Evolutionary conservation across 2,888 invertebrate species (phyloP).

Genomic region (Leucophenga maculata): DNA sequence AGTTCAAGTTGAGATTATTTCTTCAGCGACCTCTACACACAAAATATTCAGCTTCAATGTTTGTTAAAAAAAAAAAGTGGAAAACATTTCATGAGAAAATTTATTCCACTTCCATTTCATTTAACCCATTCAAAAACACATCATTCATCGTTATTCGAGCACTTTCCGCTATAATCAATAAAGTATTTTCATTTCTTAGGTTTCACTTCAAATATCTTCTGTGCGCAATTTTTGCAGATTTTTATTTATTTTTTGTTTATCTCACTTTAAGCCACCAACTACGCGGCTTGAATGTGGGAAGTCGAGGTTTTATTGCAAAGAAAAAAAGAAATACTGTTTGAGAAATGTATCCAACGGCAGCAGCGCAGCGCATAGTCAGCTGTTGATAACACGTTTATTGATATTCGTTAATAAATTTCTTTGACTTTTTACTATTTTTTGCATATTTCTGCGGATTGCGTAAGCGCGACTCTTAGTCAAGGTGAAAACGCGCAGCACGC

Average conservation of each 20-base stretch:
- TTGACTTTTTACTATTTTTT: background rate
- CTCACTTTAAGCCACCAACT: too few relatives aligned
- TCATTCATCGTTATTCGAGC: background rate
- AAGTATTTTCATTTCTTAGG: background rate
- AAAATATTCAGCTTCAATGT: background rate
- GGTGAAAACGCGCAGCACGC: slow-evolving; percentile 35
- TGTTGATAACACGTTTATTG: slow-evolving; percentile 10
- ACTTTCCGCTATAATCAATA: slow-evolving; percentile 14
- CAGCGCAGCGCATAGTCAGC: background rate
- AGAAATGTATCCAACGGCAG: background rate
- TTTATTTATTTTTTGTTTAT: too few relatives aligned
- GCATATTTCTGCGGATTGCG: slow-evolving; percentile 22
- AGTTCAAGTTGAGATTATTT: too few relatives aligned
- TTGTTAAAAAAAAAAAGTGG: too few relatives aligned
- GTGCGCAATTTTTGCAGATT: too few relatives aligned
- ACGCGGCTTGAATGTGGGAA: too few relatives aligned
- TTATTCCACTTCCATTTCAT: background rate
- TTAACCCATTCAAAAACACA: background rate
- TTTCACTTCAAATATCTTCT: too few relatives aligned
- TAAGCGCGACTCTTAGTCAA: slow-evolving; percentile 35
- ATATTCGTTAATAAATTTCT: slow-evolving; percentile 2
- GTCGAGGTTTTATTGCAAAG: too few relatives aligned
- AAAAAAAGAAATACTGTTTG: background rate
- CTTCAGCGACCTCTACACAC: background rate
- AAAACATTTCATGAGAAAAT: too few relatives aligned